Evolutionary conservation across 2,888 invertebrate genomes (phyloP).

Genomic region (Mythimna pallens): DNA sequence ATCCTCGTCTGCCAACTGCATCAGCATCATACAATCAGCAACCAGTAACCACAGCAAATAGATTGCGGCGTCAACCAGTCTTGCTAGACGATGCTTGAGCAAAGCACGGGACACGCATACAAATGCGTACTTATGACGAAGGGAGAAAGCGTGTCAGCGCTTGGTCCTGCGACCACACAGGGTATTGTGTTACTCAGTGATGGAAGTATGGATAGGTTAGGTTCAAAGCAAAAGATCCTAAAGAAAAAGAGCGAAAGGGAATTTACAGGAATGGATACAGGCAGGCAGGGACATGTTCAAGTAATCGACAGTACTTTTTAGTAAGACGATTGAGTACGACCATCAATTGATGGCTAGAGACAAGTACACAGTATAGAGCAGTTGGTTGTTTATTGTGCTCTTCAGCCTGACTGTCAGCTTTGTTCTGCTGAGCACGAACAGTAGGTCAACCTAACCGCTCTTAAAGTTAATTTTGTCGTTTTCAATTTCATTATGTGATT

Average conservation of each 20-base stretch:
- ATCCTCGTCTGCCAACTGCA: neutral
- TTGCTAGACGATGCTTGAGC: constrained; percentile 56
- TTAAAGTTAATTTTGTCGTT: constrained; percentile 1
- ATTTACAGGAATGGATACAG: neutral
- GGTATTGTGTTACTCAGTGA: constrained; percentile 17
- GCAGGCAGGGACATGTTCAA: neutral
- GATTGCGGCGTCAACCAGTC: constrained; percentile 34
- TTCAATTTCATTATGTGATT: neutral
- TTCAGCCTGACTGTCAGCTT: neutral
- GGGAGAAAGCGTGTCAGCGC: constrained; percentile 73
- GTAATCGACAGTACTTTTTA: neutral
- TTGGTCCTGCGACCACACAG: constrained; percentile 50
- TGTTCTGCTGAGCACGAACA: neutral
- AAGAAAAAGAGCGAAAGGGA: neutral
- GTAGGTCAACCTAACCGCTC: neutral
- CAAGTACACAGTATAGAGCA: neutral
- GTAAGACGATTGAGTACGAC: neutral
- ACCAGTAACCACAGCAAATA: constrained; percentile 13
- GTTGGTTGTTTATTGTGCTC: neutral
- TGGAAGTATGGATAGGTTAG: neutral
- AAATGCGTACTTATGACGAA: constrained; percentile 59
- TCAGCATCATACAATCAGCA: constrained; percentile 23
- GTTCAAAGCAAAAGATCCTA: constrained; percentile 6
- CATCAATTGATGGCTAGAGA: neutral
- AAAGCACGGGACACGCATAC: constrained; percentile 66